phyloP scores from a whole-genome alignment of 2,797 vertebrate species.

The Melopsittacus undulatus region DNA sequence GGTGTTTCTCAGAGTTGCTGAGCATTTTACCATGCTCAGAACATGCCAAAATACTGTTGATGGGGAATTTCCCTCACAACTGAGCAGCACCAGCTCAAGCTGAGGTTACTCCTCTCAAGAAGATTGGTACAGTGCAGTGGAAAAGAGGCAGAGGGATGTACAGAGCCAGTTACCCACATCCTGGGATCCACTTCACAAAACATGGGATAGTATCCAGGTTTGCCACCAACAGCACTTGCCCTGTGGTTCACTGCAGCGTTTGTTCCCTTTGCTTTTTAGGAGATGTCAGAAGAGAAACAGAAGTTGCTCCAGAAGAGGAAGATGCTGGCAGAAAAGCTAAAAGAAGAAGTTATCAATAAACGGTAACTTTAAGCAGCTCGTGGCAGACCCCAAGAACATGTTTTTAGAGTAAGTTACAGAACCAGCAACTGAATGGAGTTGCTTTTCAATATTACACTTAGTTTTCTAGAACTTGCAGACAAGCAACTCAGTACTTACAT shows the following conservation, averaged over 20 bases:
- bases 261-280: conserved; percentile 73
- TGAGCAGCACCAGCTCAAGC: neutral
- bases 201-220: neutral
- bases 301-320: conserved; percentile 90
- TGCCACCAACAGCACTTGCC: neutral
- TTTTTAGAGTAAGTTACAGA: conserved; percentile 60
- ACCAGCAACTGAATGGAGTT: conserved; percentile 30
- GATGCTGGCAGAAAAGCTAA: conserved; percentile 94
- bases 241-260: neutral
- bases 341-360: conserved; percentile 98
- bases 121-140: rapidly evolving
- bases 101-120: neutral
- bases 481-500: neutral
- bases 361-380: conserved; percentile 63
- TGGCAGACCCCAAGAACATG: neutral
- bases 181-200: neutral
- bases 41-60: neutral
- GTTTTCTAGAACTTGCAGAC: conserved; percentile 5
- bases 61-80: neutral
- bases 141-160: neutral
- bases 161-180: rapidly evolving
- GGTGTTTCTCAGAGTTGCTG: neutral
- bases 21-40: neutral
- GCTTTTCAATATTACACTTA: conserved; percentile 25
- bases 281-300: conserved; percentile 89